Conservation (phyloP, 2,113 vertebrate genomes). For the Hystrix brachyura region DNA sequence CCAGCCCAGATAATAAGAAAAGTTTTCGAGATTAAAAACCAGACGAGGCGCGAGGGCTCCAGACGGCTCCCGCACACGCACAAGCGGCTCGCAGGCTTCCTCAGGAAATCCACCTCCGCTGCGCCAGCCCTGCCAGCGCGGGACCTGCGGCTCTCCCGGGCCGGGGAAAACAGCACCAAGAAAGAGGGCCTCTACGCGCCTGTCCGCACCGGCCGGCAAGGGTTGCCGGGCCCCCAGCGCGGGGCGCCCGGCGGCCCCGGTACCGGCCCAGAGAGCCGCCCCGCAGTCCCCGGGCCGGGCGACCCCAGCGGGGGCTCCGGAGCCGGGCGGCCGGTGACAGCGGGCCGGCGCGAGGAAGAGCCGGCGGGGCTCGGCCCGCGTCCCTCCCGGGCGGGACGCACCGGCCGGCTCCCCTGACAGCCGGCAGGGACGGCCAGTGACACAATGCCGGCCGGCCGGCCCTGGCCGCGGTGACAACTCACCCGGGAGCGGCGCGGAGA, state of each 20-base stretch:
- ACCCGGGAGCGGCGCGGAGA: conserved; percentile 68
- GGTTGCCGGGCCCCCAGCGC: background rate
- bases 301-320: background rate
- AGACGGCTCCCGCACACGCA: background rate
- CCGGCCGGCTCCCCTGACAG: conserved; percentile 58
- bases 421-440: background rate
- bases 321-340: conserved; percentile 16
- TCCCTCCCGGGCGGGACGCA: background rate
- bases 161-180: too few relatives aligned
- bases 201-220: background rate
- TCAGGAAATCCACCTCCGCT: conserved; percentile 61
- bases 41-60: background rate
- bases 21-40: conserved; percentile 67
- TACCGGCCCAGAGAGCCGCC: background rate
- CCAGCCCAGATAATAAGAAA: conserved; percentile 36
- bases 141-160: background rate
- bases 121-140: background rate
- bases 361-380: background rate
- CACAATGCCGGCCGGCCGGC: conserved; percentile 67
- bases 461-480: conserved; percentile 70
- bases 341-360: background rate
- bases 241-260: background rate
- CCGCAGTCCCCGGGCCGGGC: background rate
- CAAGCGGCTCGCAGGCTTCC: background rate
- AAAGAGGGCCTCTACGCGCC: background rate